A percentile compares a stretch with the other conserved stretches of the same genome.
phyloP scores from a whole-genome alignment of 2,888 invertebrate species.

The Melanotus villosus region DNA sequence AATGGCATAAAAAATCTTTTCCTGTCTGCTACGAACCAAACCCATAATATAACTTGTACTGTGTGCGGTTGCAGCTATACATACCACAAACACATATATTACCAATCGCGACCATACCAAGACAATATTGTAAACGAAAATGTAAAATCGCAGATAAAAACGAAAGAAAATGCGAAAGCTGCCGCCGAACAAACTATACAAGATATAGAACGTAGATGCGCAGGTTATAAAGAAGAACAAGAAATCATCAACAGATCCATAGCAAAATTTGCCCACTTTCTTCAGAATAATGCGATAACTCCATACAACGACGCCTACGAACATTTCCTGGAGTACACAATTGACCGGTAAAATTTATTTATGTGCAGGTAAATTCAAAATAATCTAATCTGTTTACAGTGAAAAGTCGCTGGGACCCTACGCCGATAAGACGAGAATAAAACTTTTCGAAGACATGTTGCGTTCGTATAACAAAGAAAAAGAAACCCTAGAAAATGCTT shows the following conservation, averaged over 20 bases:
- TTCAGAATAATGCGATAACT: slow-evolving; percentile 61
- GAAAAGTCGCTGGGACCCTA: slow-evolving; percentile 44
- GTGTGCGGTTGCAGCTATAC: slow-evolving; percentile 60
- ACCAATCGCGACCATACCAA: slow-evolving; percentile 57
- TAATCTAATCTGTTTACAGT: slow-evolving; percentile 37
- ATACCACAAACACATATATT: slow-evolving; percentile 63
- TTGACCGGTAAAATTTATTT: slow-evolving; percentile 54
- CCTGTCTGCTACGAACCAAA: background rate
- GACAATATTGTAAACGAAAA: slow-evolving; percentile 55
- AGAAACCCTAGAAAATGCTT: slow-evolving; percentile 38
- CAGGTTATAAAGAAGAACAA: slow-evolving; percentile 55
- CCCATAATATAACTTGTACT: slow-evolving; percentile 51
- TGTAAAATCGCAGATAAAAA: slow-evolving; percentile 55
- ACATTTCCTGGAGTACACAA: slow-evolving; percentile 60
- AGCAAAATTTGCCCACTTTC: slow-evolving; percentile 62
- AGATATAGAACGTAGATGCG: background rate
- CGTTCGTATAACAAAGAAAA: slow-evolving; percentile 49
- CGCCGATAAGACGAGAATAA: slow-evolving; percentile 32
- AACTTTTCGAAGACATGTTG: slow-evolving; percentile 43
- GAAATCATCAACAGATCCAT: slow-evolving; percentile 55
- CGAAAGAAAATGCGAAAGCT: slow-evolving; percentile 50
- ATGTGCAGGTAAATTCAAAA: background rate
- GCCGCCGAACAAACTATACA: slow-evolving; percentile 10
- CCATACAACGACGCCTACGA: slow-evolving; percentile 62
- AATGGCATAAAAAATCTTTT: background rate